Percentiles rank a stretch among this genome's conserved stretches.
phyloP scores from a whole-genome alignment of 2,888 invertebrate genomes.

The Pristionchus fissidentatus region DNA sequence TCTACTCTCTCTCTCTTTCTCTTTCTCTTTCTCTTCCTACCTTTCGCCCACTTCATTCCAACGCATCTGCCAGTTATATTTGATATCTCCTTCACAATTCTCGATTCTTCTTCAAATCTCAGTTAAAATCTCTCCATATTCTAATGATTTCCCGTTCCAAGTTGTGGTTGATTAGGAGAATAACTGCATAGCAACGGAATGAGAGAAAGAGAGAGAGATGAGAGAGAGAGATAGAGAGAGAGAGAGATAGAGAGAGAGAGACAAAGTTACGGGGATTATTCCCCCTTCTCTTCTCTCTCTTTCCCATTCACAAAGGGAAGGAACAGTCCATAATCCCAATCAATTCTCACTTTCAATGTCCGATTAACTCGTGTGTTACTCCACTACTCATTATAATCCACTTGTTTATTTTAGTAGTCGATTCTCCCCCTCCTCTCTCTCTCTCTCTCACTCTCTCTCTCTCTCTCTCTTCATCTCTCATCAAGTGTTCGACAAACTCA shows the following conservation, averaged over 20 bases:
- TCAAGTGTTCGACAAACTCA: constrained; percentile 18
- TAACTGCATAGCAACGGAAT: constrained; percentile 21
- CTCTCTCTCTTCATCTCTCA: not conserved
- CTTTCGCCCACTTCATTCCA: not conserved
- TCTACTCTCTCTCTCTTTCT: constrained; percentile 29
- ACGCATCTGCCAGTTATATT: not conserved
- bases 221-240: too few species aligned
- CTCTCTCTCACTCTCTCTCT: not conserved
- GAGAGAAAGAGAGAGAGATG: constrained; percentile 10
- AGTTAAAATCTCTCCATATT: not conserved
- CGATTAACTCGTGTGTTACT: not conserved
- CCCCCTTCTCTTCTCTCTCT: not conserved
- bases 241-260: not conserved
- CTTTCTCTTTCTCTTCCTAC: not conserved
- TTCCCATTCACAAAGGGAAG: too few species aligned
- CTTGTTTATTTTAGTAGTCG: constrained; percentile 4
- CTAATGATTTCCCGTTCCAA: not conserved
- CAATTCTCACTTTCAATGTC: constrained; percentile 27
- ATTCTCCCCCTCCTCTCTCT: not conserved
- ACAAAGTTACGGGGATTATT: constrained; percentile 3
- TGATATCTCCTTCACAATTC: not conserved
- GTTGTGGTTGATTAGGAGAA: not conserved
- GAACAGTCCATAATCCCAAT: constrained; percentile 16
- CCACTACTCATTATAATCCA: constrained; percentile 17
- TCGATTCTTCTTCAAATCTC: not conserved